These are phyloP conservation scores for Hydrochoerus hydrochaeris DNA, from an alignment of 2,113 vertebrate genomes.

Conservation along the genomic window DNA sequence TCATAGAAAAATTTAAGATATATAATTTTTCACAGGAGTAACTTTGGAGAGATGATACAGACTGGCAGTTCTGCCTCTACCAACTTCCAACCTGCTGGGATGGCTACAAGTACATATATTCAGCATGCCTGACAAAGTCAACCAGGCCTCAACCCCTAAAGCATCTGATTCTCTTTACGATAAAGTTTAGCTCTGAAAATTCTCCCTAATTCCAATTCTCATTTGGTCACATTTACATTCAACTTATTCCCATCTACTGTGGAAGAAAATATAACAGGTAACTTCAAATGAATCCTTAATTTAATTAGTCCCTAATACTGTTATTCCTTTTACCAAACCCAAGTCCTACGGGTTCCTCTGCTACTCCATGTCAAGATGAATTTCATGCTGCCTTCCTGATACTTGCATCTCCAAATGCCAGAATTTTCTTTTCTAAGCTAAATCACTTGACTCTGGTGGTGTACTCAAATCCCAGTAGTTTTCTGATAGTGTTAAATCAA, in stretches of 20 bases:
- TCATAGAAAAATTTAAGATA: conserved; percentile 13
- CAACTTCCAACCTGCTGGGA: background rate
- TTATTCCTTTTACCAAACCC: background rate
- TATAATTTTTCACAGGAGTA: background rate
- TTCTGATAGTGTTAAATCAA: background rate
- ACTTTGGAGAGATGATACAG: conserved; percentile 14
- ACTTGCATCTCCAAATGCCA: background rate
- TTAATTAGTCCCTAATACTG: background rate
- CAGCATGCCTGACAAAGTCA: accelerated
- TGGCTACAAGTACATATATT: background rate
- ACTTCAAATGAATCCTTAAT: conserved; percentile 36
- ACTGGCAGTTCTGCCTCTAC: background rate
- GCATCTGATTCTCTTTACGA: background rate
- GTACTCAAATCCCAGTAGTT: background rate
- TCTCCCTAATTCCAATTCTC: background rate
- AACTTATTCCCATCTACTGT: background rate
- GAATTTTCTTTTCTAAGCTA: conserved; percentile 30
- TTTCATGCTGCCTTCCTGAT: background rate
- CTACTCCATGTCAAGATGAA: background rate
- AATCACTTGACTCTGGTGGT: background rate
- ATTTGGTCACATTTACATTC: background rate
- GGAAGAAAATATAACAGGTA: background rate
- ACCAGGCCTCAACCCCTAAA: background rate
- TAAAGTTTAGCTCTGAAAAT: background rate
- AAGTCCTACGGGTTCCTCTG: background rate